A percentile compares a stretch with the other conserved stretches of the same genome.
Evolutionary conservation across 2,888 invertebrate genomes (phyloP).

Genomic region (Andrena trimmerana): DNA sequence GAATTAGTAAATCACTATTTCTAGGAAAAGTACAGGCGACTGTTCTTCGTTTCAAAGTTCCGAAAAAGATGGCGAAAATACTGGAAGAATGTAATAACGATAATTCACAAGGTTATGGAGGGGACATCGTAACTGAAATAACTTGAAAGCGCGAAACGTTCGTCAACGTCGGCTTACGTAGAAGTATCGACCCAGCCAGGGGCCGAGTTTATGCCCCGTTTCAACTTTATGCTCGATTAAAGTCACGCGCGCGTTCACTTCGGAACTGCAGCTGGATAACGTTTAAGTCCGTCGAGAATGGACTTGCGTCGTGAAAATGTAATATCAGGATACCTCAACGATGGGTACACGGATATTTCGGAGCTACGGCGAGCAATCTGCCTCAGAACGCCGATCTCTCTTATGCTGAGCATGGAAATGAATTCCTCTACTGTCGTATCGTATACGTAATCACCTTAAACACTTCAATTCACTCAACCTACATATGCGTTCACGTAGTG

Average conservation of each 20-base stretch:
- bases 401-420: slow-evolving; percentile 16
- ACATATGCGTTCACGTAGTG: too few relatives aligned
- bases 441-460: not conserved
- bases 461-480: not conserved
- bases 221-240: slow-evolving; percentile 75
- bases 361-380: slow-evolving; percentile 17
- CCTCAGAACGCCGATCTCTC: not conserved
- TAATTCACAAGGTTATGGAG: slow-evolving; percentile 58
- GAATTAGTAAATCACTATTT: too few relatives aligned
- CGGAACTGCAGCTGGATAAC: slow-evolving; percentile 66
- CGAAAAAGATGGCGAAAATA: slow-evolving; percentile 13
- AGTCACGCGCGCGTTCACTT: slow-evolving; percentile 68
- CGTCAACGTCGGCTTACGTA: slow-evolving; percentile 50
- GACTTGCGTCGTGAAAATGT: slow-evolving; percentile 29
- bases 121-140: slow-evolving; percentile 63
- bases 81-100: slow-evolving; percentile 57
- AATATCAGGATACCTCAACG: slow-evolving; percentile 23
- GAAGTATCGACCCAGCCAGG: slow-evolving; percentile 58
- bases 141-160: slow-evolving; percentile 62
- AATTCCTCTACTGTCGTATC: slow-evolving; percentile 30
- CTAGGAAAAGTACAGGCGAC: too few relatives aligned
- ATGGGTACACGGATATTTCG: slow-evolving; percentile 14
- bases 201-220: slow-evolving; percentile 71
- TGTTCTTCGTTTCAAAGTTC: slow-evolving; percentile 10
- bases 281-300: slow-evolving; percentile 65